Conservation (phyloP, 2,797 vertebrate genomes). For the Etheostoma nigrum region DNA sequence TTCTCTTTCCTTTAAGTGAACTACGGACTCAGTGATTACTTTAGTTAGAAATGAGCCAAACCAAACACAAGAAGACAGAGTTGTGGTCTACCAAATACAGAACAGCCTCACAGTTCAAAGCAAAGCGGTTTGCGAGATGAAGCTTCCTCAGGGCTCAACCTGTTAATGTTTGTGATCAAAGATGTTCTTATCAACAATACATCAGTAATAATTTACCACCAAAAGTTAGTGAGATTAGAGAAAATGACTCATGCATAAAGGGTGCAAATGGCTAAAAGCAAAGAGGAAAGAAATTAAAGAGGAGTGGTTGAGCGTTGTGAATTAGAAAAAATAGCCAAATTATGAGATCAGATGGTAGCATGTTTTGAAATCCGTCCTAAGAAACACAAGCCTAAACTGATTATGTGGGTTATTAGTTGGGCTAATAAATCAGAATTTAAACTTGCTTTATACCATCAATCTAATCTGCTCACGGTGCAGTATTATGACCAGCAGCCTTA, state of each 20-base stretch:
- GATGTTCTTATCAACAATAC: constrained; percentile 24
- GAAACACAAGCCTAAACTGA: constrained; percentile 55
- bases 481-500: constrained; percentile 5
- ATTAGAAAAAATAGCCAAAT: constrained; percentile 63
- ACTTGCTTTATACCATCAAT: constrained; percentile 35
- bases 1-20: constrained; percentile 32
- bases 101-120: constrained; percentile 64
- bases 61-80: constrained; percentile 66
- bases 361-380: constrained; percentile 56
- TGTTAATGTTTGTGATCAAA: constrained; percentile 40
- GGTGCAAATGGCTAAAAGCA: constrained; percentile 13
- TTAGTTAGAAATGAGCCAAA: constrained; percentile 69
- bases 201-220: background rate
- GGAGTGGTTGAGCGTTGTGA: constrained; percentile 42
- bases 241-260: constrained; percentile 17
- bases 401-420: constrained; percentile 47
- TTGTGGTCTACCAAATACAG: constrained; percentile 54
- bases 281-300: constrained; percentile 16
- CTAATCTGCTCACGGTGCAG: background rate
- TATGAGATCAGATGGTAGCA: constrained; percentile 69
- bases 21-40: constrained; percentile 64
- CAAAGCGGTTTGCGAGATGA: constrained; percentile 27
- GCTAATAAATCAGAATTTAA: constrained; percentile 65
- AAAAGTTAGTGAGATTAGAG: constrained; percentile 9
- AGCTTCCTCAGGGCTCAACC: constrained; percentile 48